Evolutionary conservation across 2,888 invertebrate genomes (phyloP), one percentile per base, ranked within the genome.

Genomic region (Rhyacophila evoluta): DNA sequence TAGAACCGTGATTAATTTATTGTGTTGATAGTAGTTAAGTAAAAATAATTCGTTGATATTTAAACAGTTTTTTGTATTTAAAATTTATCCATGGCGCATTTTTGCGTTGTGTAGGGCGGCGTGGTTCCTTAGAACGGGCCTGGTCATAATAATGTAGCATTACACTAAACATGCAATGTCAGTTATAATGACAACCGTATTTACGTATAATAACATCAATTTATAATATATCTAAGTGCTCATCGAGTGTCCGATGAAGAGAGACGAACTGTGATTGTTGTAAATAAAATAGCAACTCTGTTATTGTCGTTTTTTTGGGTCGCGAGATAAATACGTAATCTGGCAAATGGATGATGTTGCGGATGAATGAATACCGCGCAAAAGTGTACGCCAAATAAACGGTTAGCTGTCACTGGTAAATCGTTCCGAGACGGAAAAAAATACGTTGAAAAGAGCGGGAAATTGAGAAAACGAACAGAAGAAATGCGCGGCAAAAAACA

Each of bases 281-380:
- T 19, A 55, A 55, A 55, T 55, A 55, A 55, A 55, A 25, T 25
- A 39, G 19, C 55, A 19, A 19, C 55, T 19, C 15, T 25, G 55
- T 25, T 19, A 8, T 19, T 33, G 29, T 2, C 29, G 6, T 33
- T 19, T 55, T 55, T 55, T 55, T 55, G 12, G 55, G 55, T 55
- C 19, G 55, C 55, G 55, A 55, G 55, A 55, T 55, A 55, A 33
- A 33, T n/a, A n/a, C n/a, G 29, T 10, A 55, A 55, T 55, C 55
- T 10, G 55, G 55, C 10, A 1, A 10, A 2, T 19, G 19, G 12
- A 41, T n/a, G 55, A 55, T 55, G 55, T 55, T 19, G 10, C 55
- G 55, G 25, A 5, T 55, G 55, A 55, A 25, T 55, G 19, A 25
- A 55, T 19, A 55, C 15, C 19, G 55, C 8, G 55, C 55, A 19